Evolutionary conservation across 2,113 vertebrate species (phyloP), one percentile per base, ranked within the genome.

Genomic region (Lota lota): DNA sequence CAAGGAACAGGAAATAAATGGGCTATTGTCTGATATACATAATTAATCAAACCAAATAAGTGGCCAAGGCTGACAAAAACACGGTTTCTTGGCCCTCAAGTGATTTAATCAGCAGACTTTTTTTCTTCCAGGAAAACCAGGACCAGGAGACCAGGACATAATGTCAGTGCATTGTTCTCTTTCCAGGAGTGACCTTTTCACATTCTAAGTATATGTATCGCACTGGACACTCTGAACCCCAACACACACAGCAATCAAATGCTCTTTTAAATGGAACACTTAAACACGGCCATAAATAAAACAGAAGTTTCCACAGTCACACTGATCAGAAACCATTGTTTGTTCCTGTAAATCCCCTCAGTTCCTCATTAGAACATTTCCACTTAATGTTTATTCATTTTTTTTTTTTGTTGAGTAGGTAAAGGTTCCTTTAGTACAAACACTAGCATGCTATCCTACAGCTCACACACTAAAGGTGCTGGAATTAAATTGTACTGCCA

Each of bases 151-250:
- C 78, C 67, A 59, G 69, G 60, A 68, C 61, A 84, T 70, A 87
- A 84, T 74, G 81, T 82, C 81, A 83, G 74, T 77, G 79, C 77
- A 88, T 83, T 88, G 88, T 89, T 85, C 71, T 63, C 66, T 74
- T 88, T 89, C 84, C 82, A 83, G 83, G 84, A 91, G 80, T 84
- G 70, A 70, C 70, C 54, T 11, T 36, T 68, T 79, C 75, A 47
- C 56, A 67, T 68, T 66, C 19, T 64, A 59, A 79, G 79, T 22
- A 61, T 47, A 47, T 14, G 40, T 47, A 47, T 6, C 18, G 17
- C 16, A 56, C 53, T 56, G 16, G 53, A 56, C 53, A 17, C 53
- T 18, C 53, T 18, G 53, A 56, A 18, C 18, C 53, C 53, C 53
- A 5, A 10, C 53, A n/a, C 53, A n/a, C 16, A 17, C 53, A 2